phyloP scores from a whole-genome alignment of 1,140 invertebrate species.

The Drosophila punjabiensis region DNA sequence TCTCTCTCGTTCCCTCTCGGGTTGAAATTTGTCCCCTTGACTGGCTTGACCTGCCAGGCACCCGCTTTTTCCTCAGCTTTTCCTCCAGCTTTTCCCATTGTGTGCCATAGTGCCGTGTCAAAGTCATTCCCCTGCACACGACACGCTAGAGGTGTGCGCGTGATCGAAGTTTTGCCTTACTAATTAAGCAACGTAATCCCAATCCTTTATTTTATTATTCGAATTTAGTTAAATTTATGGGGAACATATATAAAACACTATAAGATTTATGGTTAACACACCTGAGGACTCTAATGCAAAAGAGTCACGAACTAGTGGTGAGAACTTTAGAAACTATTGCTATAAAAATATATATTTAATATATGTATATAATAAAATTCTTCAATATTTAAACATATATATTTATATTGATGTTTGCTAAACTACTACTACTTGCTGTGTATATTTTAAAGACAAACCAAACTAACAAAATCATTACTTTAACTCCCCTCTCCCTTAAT shows the following conservation, averaged over 20 bases:
- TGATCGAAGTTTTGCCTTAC: background rate
- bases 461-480: too few species aligned
- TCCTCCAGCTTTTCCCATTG: conserved; percentile 10
- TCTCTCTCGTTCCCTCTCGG: too few species aligned
- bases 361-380: too few species aligned
- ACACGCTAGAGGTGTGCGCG: conserved; percentile 4
- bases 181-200: background rate
- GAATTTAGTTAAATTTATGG: background rate
- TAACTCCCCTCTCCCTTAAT: too few species aligned
- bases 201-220: background rate
- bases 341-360: too few species aligned
- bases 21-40: conserved; percentile 22
- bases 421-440: too few species aligned
- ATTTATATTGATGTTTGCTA: too few species aligned
- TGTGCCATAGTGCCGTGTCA: conserved; percentile 34
- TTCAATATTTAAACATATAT: too few species aligned
- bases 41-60: conserved; percentile 29
- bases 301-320: background rate
- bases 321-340: background rate
- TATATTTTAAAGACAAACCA: too few species aligned
- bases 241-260: background rate
- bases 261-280: background rate
- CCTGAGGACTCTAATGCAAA: background rate
- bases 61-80: conserved; percentile 3
- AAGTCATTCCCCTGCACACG: conserved; percentile 20